A percentile compares a stretch with the other conserved stretches of the same genome.
phyloP scores from a whole-genome alignment of 2,888 invertebrate species.

The Athrips mouffetella region DNA sequence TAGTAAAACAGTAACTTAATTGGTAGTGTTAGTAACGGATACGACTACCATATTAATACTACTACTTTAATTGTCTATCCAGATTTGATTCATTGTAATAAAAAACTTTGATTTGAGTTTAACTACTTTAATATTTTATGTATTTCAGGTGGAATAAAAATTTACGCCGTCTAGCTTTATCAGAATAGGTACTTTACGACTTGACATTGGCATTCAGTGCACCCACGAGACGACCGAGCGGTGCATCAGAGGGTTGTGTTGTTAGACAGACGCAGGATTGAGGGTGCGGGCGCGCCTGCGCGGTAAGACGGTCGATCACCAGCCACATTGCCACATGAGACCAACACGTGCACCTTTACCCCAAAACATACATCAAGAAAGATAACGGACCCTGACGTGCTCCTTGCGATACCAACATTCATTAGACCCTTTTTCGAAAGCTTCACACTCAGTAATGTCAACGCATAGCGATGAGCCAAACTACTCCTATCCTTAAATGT shows the following conservation, averaged over 20 bases:
- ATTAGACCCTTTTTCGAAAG: neutral
- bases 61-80: too few species aligned
- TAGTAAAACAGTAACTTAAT: too few species aligned
- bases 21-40: too few species aligned
- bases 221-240: slow-evolving; percentile 24
- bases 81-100: too few species aligned
- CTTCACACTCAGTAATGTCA: neutral
- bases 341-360: slow-evolving; percentile 52
- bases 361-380: slow-evolving; percentile 13
- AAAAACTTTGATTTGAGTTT: neutral
- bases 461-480: neutral
- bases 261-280: slow-evolving; percentile 35
- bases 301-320: slow-evolving; percentile 55
- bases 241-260: slow-evolving; percentile 50
- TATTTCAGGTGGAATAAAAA: too few species aligned
- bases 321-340: slow-evolving; percentile 51
- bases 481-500: slow-evolving; percentile 35
- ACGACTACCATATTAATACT: too few species aligned
- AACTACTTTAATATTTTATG: neutral
- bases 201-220: slow-evolving; percentile 18
- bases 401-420: neutral
- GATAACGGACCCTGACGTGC: slow-evolving; percentile 9
- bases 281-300: slow-evolving; percentile 62
- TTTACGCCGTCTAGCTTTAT: too few species aligned
- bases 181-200: neutral